Percentiles rank a stretch among this genome's conserved stretches.
Evolutionary conservation across 2,888 invertebrate species (phyloP).

Genomic region (Rhimphoctona megacephalus): DNA sequence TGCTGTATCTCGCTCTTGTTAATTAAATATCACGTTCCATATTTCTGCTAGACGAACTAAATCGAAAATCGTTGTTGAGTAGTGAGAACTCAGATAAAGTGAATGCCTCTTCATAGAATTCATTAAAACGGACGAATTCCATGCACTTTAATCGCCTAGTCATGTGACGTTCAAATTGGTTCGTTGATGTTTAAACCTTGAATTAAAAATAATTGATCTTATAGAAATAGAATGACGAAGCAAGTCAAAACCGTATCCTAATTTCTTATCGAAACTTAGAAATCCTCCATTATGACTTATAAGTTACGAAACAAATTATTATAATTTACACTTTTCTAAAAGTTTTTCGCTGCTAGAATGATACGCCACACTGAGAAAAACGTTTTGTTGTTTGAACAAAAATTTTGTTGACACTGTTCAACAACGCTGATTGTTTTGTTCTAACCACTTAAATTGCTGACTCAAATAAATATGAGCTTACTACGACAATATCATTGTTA

Average conservation of each 20-base stretch:
- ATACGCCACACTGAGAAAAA: background rate
- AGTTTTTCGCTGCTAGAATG: background rate
- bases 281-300: background rate
- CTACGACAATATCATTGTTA: too few species aligned
- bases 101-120: background rate
- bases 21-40: slow-evolving; percentile 19
- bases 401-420: too few species aligned
- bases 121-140: slow-evolving; percentile 6
- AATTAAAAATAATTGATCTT: background rate
- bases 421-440: too few species aligned
- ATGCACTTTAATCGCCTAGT: slow-evolving; percentile 5
- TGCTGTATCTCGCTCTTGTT: slow-evolving; percentile 30
- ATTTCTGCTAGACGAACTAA: slow-evolving; percentile 25
- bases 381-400: too few species aligned
- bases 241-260: background rate
- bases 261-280: background rate
- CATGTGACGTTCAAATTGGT: background rate
- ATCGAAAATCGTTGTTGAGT: slow-evolving; percentile 29
- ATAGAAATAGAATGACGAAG: background rate
- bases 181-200: background rate
- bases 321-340: background rate
- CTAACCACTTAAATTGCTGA: too few species aligned
- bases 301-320: background rate
- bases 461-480: too few species aligned
- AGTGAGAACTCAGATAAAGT: slow-evolving; percentile 5